phyloP scores from a whole-genome alignment of 1,140 invertebrate species.

The Leptinotarsa defecta region DNA sequence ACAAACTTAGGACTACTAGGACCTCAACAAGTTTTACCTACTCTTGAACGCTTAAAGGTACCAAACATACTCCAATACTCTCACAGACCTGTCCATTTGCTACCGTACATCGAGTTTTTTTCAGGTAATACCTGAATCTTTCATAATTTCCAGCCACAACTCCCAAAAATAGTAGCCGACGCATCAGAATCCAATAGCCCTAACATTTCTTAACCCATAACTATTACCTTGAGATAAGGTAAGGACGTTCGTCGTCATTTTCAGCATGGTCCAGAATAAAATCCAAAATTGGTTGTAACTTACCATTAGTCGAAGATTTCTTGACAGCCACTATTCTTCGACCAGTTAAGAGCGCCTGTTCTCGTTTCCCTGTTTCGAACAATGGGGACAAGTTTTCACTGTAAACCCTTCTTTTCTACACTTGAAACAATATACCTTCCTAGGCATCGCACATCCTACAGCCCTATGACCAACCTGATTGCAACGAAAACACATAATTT shows the following conservation, averaged over 20 bases:
- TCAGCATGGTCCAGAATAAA: slow-evolving; percentile 25
- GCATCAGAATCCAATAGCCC: slow-evolving; percentile 31
- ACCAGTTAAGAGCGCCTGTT: slow-evolving; percentile 5
- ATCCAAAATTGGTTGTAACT: slow-evolving; percentile 13
- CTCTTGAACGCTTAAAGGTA: background rate
- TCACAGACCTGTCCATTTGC: slow-evolving; percentile 30
- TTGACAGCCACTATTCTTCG: background rate
- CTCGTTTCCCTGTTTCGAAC: slow-evolving; percentile 10
- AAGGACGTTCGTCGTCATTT: slow-evolving; percentile 25
- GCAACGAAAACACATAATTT: background rate
- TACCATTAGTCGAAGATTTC: too few species aligned
- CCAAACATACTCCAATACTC: background rate
- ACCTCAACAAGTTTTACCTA: slow-evolving; percentile 15
- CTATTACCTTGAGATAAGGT: background rate
- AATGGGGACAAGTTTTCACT: background rate
- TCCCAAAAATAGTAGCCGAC: slow-evolving; percentile 17
- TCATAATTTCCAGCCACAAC: slow-evolving; percentile 16
- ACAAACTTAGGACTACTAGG: slow-evolving; percentile 18
- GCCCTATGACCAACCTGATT: slow-evolving; percentile 4
- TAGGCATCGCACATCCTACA: background rate
- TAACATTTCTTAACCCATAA: slow-evolving; percentile 5
- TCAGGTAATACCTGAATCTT: background rate
- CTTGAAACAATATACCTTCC: background rate
- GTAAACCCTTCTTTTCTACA: slow-evolving; percentile 18
- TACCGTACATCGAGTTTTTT: slow-evolving; percentile 14